Evolutionary conservation across 2,888 invertebrate genomes (phyloP).

Genomic region (Conistra vaccinii): DNA sequence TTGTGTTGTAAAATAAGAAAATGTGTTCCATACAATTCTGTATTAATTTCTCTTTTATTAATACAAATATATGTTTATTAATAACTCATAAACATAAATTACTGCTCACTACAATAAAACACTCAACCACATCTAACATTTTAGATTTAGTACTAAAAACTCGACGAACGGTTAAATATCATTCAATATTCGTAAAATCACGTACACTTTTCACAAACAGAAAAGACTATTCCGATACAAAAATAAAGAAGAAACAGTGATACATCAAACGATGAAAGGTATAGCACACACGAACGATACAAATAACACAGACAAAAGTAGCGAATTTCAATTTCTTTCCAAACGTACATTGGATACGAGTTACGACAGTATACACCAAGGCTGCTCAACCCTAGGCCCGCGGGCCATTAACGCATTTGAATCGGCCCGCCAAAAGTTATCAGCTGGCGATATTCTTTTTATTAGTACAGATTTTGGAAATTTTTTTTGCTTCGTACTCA

Average conservation of each 20-base stretch:
- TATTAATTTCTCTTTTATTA: too few relatives aligned
- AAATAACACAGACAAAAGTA: slow-evolving; percentile 33
- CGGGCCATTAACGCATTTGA: not conserved
- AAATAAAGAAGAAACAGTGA: slow-evolving; percentile 27
- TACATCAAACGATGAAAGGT: slow-evolving; percentile 34
- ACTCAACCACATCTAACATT: too few relatives aligned
- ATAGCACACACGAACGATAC: slow-evolving; percentile 32
- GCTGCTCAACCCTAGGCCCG: not conserved
- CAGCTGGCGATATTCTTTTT: not conserved
- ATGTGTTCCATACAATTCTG: too few relatives aligned
- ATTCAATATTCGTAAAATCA: not conserved
- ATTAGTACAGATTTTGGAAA: not conserved
- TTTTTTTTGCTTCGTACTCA: not conserved
- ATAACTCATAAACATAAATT: not conserved
- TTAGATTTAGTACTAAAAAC: not conserved
- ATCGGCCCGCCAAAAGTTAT: too few relatives aligned
- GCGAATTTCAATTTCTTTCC: slow-evolving; percentile 55
- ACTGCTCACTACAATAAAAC: not conserved
- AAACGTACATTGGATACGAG: slow-evolving; percentile 17
- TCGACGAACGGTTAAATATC: not conserved
- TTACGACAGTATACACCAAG: slow-evolving; percentile 3
- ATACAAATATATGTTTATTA: too few relatives aligned
- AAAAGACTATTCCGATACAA: slow-evolving; percentile 7
- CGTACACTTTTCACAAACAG: slow-evolving; percentile 1
- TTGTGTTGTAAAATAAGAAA: too few relatives aligned